phyloP scores from a whole-genome alignment of 2,888 invertebrate genomes.

The Acleris holmiana region DNA sequence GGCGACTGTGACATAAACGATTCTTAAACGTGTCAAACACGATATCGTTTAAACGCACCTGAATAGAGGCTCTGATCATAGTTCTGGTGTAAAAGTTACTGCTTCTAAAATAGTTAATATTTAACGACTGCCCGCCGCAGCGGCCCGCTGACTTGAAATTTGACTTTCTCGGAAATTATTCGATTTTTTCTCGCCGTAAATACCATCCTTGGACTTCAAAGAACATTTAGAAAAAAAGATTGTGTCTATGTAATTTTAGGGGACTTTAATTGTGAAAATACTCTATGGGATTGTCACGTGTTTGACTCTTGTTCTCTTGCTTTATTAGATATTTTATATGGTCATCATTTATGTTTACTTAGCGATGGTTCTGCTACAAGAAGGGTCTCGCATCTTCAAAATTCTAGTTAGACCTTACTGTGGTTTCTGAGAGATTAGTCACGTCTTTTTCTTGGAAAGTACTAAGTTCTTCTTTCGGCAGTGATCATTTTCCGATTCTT shows the following conservation, averaged over 20 bases:
- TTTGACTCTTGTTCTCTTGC: neutral
- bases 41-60: too few relatives aligned
- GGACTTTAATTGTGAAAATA: too few relatives aligned
- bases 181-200: neutral
- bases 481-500: slow-evolving; percentile 28
- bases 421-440: slow-evolving; percentile 8
- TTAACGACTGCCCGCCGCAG: slow-evolving; percentile 19
- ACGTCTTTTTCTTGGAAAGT: slow-evolving; percentile 10
- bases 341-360: slow-evolving; percentile 20
- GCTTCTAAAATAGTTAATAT: slow-evolving; percentile 7
- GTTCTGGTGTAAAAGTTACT: slow-evolving; percentile 4
- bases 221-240: too few relatives aligned
- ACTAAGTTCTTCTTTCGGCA: slow-evolving; percentile 6
- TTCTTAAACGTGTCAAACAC: too few relatives aligned
- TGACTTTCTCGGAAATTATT: neutral
- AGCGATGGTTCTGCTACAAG: slow-evolving; percentile 26
- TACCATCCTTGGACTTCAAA: too few relatives aligned
- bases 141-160: neutral
- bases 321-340: slow-evolving; percentile 18
- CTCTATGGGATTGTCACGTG: too few relatives aligned
- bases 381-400: slow-evolving; percentile 2
- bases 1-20: too few relatives aligned
- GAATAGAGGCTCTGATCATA: too few relatives aligned
- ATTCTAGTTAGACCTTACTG: too few relatives aligned
- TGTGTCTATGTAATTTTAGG: too few relatives aligned